Percentiles rank a stretch among this genome's conserved stretches.
These are phyloP conservation scores for Pseudorhiza aurosa DNA, from an alignment of 30 jellyfish, hydroid and myxozoan genomes.

Conservation along the genomic window DNA sequence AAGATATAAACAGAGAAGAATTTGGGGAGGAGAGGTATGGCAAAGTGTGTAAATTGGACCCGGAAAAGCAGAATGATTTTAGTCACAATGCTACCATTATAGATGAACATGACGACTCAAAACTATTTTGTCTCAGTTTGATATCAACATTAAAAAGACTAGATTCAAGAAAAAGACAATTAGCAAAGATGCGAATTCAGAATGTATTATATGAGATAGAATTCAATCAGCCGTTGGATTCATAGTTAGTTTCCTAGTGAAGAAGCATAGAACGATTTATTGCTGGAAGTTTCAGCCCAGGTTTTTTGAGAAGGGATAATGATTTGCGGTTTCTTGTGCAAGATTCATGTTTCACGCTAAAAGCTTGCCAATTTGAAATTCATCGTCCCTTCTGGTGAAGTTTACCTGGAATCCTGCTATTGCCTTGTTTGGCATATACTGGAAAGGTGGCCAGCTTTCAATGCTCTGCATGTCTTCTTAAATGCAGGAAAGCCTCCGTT, in stretches of 20 bases:
- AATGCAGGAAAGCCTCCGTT: too few relatives aligned
- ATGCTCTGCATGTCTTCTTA: too few relatives aligned
- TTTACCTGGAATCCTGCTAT: too few relatives aligned
- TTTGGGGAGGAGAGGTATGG: conserved; percentile 28
- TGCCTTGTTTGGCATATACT: too few relatives aligned
- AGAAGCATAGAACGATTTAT: too few relatives aligned
- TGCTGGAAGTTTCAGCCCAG: too few relatives aligned
- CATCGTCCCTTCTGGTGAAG: too few relatives aligned
- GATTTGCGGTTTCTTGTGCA: too few relatives aligned
- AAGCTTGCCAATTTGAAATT: too few relatives aligned
- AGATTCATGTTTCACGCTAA: too few relatives aligned
- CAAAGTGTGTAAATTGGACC: conserved; percentile 28
- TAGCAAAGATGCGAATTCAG: conserved; percentile 70
- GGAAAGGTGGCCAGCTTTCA: too few relatives aligned
- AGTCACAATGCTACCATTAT: conserved; percentile 38
- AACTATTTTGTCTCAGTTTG: conserved; percentile 71
- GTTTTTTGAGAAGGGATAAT: too few relatives aligned
- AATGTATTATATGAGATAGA: conserved; percentile 70
- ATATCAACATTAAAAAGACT: conserved; percentile 69
- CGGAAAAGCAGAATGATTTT: conserved; percentile 25
- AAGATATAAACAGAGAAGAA: conserved; percentile 9
- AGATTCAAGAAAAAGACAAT: conserved; percentile 52
- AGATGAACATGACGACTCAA: conserved; percentile 66
- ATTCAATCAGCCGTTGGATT: conserved; percentile 27
- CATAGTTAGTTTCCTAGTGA: neutral